These are phyloP conservation scores for Limonius californicus DNA, from an alignment of 1,140 invertebrate genomes.

Conservation along the genomic window DNA sequence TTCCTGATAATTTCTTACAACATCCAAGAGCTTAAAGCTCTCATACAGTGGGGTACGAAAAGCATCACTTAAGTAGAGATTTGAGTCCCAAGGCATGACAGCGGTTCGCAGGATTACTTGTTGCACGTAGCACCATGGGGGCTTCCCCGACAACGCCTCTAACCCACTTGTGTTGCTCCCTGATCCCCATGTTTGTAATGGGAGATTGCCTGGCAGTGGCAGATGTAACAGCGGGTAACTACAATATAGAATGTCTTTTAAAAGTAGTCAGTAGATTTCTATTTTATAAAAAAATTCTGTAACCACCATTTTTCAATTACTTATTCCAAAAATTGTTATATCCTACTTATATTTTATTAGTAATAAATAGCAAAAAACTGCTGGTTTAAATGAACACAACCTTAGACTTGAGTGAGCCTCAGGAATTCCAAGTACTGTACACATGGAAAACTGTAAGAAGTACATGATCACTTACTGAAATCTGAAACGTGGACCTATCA, in stretches of 20 bases:
- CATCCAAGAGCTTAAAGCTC: slow-evolving; percentile 81
- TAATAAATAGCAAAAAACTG: too few species aligned
- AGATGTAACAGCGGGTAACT: slow-evolving; percentile 78
- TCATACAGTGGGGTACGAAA: slow-evolving; percentile 83
- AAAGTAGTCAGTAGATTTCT: too few species aligned
- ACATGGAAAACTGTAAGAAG: too few species aligned
- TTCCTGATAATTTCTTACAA: slow-evolving; percentile 79
- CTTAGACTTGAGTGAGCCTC: too few species aligned
- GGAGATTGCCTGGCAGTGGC: slow-evolving; percentile 77
- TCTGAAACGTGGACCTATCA: too few species aligned
- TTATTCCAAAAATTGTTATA: too few species aligned
- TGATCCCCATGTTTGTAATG: slow-evolving; percentile 55
- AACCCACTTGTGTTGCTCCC: slow-evolving; percentile 45
- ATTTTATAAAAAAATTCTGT: too few species aligned
- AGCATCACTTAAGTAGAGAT: slow-evolving; percentile 79
- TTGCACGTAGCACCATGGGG: slow-evolving; percentile 76
- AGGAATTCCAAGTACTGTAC: too few species aligned
- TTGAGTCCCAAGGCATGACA: slow-evolving; percentile 81
- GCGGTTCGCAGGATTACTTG: slow-evolving; percentile 67
- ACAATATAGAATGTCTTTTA: slow-evolving; percentile 37
- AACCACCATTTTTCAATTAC: too few species aligned
- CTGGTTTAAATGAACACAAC: too few species aligned
- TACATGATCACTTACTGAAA: too few species aligned
- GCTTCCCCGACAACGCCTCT: slow-evolving; percentile 37
- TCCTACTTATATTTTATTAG: too few species aligned